Conservation (phyloP, 2,113 vertebrate genomes). For the Jaculus jaculus region DNA sequence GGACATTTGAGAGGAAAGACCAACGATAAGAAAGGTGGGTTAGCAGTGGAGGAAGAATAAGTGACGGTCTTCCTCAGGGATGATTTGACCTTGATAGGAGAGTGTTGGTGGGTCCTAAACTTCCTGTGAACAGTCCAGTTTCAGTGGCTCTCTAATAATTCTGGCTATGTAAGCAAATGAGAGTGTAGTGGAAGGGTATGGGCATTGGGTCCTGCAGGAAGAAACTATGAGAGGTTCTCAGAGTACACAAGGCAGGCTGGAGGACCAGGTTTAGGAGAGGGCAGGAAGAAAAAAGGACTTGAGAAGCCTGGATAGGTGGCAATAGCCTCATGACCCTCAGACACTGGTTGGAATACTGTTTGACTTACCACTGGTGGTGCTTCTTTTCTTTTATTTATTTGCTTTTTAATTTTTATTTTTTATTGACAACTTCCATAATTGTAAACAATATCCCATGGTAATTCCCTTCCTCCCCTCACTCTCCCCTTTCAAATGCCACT, state of each 20-base stretch:
- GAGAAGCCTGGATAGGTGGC: neutral
- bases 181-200: neutral
- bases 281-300: neutral
- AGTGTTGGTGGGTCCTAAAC: neutral
- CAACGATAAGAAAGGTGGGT: neutral
- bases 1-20: neutral
- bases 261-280: neutral
- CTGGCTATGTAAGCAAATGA: neutral
- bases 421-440: no score
- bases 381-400: no score
- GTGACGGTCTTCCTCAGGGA: neutral
- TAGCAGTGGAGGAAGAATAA: neutral
- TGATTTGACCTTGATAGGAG: neutral
- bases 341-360: neutral
- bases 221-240: neutral
- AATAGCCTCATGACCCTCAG: neutral
- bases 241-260: neutral
- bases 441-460: no score
- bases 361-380: neutral
- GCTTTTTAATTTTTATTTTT: no score
- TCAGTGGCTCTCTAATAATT: neutral
- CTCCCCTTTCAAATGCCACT: no score
- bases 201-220: neutral
- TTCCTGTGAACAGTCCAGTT: neutral
- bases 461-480: no score